A percentile compares a stretch with the other conserved stretches of the same genome.
Conservation (phyloP, 1,140 invertebrate species). For the Homarus americanus region DNA sequence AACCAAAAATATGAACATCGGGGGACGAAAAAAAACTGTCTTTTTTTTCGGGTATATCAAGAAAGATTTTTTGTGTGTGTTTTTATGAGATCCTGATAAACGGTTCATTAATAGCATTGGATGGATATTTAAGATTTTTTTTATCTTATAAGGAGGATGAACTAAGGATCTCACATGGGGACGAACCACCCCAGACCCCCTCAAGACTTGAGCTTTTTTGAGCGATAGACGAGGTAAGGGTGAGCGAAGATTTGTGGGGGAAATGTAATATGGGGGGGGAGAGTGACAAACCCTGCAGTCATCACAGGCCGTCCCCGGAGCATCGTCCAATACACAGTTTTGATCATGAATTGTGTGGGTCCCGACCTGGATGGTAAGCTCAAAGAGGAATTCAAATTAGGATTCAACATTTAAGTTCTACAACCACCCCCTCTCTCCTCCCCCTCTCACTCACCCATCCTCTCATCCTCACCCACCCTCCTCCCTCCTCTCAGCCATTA, state of each 20-base stretch:
- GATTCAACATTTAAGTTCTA: conserved; percentile 21
- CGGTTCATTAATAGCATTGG: no score
- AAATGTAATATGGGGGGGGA: conserved; percentile 12
- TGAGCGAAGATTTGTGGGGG: conserved; percentile 14
- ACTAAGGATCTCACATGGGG: no score
- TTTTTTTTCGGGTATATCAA: no score
- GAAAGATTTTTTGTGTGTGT: no score
- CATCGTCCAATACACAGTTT: conserved; percentile 28
- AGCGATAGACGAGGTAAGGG: not conserved
- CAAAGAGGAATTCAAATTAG: conserved; percentile 33
- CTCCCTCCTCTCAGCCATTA: no score
- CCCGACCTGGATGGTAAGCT: not conserved
- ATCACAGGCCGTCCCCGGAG: conserved; percentile 12
- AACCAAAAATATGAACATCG: no score
- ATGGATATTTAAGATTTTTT: no score
- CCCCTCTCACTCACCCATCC: not conserved
- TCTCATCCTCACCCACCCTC: not conserved
- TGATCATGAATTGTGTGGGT: conserved; percentile 33
- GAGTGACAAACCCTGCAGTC: not conserved
- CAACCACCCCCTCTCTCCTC: not conserved
- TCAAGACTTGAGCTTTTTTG: no score
- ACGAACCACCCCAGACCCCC: no score
- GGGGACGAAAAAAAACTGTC: no score
- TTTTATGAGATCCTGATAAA: no score
- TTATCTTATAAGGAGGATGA: no score